A percentile compares a stretch with the other conserved stretches of the same genome.
Evolutionary conservation across 2,113 vertebrate species (phyloP).

Genomic region (Pseudolaguvia tuberculata): DNA sequence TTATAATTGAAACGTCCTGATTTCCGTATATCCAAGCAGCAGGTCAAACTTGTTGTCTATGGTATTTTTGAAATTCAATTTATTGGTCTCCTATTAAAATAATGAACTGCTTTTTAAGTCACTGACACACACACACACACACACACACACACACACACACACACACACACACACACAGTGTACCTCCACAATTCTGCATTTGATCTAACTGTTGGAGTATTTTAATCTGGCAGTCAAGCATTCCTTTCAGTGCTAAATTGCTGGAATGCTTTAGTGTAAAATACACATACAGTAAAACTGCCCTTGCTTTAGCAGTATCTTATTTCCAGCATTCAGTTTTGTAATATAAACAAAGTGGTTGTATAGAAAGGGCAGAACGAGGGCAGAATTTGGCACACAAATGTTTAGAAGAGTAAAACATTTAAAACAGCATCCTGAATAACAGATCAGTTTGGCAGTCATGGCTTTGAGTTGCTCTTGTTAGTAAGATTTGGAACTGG

Average conservation of each 20-base stretch:
- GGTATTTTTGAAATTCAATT: too few relatives aligned
- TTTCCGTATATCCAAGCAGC: too few relatives aligned
- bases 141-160: too few relatives aligned
- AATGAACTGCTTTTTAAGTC: too few relatives aligned
- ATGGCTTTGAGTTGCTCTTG: conserved; percentile 70
- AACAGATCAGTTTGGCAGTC: conserved; percentile 54
- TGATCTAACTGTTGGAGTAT: not conserved
- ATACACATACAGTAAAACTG: not conserved
- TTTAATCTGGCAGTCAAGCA: not conserved
- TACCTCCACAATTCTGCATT: too few relatives aligned
- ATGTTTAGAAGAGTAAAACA: not conserved
- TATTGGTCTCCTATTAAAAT: too few relatives aligned
- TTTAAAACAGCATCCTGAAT: not conserved
- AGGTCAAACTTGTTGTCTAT: too few relatives aligned
- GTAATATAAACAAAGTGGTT: not conserved
- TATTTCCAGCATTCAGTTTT: not conserved
- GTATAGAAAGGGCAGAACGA: conserved; percentile 1
- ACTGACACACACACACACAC: too few relatives aligned
- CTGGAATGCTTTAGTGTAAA: not conserved
- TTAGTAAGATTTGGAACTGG: conserved; percentile 61
- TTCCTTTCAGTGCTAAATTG: not conserved
- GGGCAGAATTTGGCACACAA: conserved; percentile 34
- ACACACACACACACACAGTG: too few relatives aligned
- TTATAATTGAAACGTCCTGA: not conserved
- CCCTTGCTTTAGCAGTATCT: not conserved